Evolutionary conservation across 2,113 vertebrate genomes (phyloP).

Genomic region (Nestor notabilis): DNA sequence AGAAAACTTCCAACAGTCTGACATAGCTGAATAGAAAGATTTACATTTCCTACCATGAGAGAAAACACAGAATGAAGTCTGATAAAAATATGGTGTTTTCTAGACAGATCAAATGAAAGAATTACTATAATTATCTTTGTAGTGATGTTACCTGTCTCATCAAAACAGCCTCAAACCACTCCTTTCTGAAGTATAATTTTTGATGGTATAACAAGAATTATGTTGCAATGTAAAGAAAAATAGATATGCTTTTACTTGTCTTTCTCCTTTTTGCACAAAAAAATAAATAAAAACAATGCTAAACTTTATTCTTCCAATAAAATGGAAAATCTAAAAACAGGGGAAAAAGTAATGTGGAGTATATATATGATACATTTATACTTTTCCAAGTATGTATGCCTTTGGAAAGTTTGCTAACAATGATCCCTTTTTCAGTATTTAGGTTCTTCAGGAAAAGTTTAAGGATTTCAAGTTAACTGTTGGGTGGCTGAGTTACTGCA

Average conservation of each 20-base stretch:
- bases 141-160: background rate
- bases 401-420: background rate
- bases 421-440: background rate
- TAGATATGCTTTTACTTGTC: background rate
- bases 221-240: background rate
- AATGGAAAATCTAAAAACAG: background rate
- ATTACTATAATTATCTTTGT: slow-evolving; percentile 29
- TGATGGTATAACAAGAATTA: background rate
- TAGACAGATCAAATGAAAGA: slow-evolving; percentile 47
- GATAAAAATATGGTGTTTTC: background rate
- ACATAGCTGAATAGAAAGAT: slow-evolving; percentile 31
- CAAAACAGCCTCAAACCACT: slow-evolving; percentile 1
- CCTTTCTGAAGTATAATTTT: background rate
- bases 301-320: background rate
- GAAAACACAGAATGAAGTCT: slow-evolving; percentile 52
- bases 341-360: background rate
- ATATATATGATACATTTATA: background rate
- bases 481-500: background rate
- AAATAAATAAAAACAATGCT: background rate
- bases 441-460: background rate
- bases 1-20: slow-evolving; percentile 48
- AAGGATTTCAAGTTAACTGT: background rate
- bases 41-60: slow-evolving; percentile 24
- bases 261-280: background rate
- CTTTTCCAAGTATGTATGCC: background rate